A percentile compares a stretch with the other conserved stretches of the same genome.
phyloP scores from a whole-genome alignment of 2,888 invertebrate species.

The Anaspis maculata region DNA sequence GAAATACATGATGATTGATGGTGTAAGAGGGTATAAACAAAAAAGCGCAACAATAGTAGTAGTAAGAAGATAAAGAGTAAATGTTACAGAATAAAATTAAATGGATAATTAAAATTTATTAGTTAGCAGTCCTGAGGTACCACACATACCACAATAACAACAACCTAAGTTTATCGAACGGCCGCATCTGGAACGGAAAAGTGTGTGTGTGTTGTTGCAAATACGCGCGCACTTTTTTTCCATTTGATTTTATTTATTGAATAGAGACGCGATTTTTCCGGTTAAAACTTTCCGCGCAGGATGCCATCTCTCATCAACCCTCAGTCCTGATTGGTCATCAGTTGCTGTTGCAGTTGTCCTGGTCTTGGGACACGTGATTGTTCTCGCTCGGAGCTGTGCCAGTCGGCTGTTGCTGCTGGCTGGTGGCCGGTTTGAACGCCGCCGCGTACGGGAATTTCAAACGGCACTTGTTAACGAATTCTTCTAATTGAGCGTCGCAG shows the following conservation, averaged over 20 bases:
- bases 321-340: no score
- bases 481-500: constrained; percentile 58
- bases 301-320: constrained; percentile 7
- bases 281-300: neutral
- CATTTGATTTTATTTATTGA: no score
- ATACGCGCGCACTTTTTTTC: no score
- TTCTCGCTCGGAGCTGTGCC: constrained; percentile 21
- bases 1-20: no score
- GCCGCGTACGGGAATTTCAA: constrained; percentile 70
- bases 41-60: constrained; percentile 6
- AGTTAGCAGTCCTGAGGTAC: constrained; percentile 22
- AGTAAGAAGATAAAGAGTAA: constrained; percentile 8
- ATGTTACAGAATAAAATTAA: constrained; percentile 12
- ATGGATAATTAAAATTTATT: constrained; percentile 20
- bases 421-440: constrained; percentile 52
- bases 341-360: constrained; percentile 36
- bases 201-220: no score
- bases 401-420: constrained; percentile 20
- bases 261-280: no score
- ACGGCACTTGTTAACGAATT: constrained; percentile 66
- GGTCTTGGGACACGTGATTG: constrained; percentile 30
- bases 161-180: constrained; percentile 11
- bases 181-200: neutral
- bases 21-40: no score
- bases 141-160: constrained; percentile 17